Evolutionary conservation across 2,113 vertebrate species (phyloP).

Genomic region (Enhydra lutris): DNA sequence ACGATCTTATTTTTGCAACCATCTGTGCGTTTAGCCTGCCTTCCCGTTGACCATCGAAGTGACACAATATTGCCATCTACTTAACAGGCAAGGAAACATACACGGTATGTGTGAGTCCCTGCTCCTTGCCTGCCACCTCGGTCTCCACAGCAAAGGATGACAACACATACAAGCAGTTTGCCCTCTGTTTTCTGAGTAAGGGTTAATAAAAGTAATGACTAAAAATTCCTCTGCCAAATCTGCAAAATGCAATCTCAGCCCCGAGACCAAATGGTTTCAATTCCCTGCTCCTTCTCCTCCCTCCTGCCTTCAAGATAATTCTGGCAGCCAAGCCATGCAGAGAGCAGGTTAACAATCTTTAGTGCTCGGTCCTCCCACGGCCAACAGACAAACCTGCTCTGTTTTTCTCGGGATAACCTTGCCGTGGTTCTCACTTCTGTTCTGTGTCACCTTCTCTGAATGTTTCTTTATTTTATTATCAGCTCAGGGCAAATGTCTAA

Average conservation of each 20-base stretch:
- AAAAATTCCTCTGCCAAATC: not conserved
- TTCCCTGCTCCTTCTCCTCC: not conserved
- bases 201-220: conserved; percentile 39
- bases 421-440: not conserved
- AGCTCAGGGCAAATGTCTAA: not conserved
- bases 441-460: conserved; percentile 11
- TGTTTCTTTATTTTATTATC: not conserved
- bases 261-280: conserved; percentile 53
- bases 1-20: not conserved
- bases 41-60: accelerated
- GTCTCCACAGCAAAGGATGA: not conserved
- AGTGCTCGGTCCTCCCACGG: not conserved
- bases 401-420: not conserved
- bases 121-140: not conserved
- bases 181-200: not conserved
- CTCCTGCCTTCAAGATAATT: conserved; percentile 22
- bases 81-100: not conserved
- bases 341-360: not conserved
- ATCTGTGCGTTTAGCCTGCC: accelerated
- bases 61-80: not conserved
- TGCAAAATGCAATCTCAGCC: not conserved
- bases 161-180: not conserved
- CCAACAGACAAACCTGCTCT: not conserved
- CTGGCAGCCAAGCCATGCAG: not conserved
- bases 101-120: accelerated